Conservation (phyloP, 1,140 invertebrate species). For the Drosophila nigromelanica region DNA sequence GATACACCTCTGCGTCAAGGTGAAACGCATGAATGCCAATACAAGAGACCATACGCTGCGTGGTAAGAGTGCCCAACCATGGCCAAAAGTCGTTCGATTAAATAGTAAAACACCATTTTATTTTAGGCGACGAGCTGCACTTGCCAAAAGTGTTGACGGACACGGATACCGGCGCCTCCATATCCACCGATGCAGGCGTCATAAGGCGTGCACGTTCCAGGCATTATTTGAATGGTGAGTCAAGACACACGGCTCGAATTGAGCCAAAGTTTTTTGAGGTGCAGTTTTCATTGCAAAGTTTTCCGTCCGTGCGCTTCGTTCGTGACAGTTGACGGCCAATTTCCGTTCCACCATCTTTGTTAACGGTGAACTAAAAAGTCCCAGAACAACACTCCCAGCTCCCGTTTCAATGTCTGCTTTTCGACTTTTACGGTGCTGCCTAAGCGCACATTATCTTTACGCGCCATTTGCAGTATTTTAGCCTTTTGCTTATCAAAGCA, state of each 20-base stretch:
- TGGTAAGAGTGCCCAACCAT: conserved; percentile 86
- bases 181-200: conserved; percentile 69
- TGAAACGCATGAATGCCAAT: conserved; percentile 93
- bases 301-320: too few relatives aligned
- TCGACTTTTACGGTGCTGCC: conserved; percentile 28
- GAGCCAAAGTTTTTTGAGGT: not conserved
- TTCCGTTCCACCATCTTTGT: conserved; percentile 36
- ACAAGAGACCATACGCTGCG: conserved; percentile 92
- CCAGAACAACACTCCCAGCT: conserved; percentile 9
- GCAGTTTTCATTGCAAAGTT: conserved; percentile 39
- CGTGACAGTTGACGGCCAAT: conserved; percentile 49
- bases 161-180: conserved; percentile 68
- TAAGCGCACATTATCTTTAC: conserved; percentile 55
- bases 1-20: conserved; percentile 96
- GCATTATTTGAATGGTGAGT: conserved; percentile 82
- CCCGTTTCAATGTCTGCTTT: conserved; percentile 15
- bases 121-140: conserved; percentile 77
- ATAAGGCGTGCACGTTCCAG: conserved; percentile 76
- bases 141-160: conserved; percentile 80
- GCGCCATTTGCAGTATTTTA: conserved; percentile 47
- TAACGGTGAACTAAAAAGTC: conserved; percentile 1
- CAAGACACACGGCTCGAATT: not conserved
- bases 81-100: not conserved
- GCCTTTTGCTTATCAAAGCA: conserved; percentile 53
- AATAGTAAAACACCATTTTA: not conserved